phyloP scores from a whole-genome alignment of 2,797 vertebrate species.

The Phrynocephalus forsythii region DNA sequence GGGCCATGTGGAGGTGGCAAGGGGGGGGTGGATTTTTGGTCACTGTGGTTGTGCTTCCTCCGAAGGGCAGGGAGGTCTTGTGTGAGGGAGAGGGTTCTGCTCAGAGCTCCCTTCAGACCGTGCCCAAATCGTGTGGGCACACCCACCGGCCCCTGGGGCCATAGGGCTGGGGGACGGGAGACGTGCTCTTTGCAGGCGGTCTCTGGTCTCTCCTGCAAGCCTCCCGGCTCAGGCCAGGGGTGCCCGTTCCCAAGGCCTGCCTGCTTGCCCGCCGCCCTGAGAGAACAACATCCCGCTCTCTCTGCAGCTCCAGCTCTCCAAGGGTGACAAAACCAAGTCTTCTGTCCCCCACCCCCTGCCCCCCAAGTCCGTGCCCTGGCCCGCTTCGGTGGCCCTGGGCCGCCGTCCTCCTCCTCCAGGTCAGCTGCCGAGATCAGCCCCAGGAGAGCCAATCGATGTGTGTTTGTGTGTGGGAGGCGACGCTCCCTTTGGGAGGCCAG shows the following conservation, averaged over 20 bases:
- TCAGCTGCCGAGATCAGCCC: constrained; percentile 47
- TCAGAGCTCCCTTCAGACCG: too few species aligned
- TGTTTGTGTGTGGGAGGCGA: constrained; percentile 37
- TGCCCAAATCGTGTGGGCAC: neutral
- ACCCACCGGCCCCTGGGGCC: neutral
- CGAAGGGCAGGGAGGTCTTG: fast-evolving
- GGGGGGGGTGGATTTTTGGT: neutral
- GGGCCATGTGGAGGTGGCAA: neutral
- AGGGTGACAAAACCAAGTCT: constrained; percentile 25
- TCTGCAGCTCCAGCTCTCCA: constrained; percentile 55
- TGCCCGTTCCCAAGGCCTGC: neutral
- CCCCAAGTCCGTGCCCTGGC: neutral
- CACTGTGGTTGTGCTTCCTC: neutral
- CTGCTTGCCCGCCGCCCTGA: neutral
- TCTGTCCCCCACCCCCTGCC: constrained; percentile 19
- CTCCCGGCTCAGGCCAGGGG: too few species aligned
- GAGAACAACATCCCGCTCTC: too few species aligned
- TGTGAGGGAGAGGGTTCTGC: neutral
- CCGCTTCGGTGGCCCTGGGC: constrained; percentile 17
- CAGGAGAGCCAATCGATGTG: too few species aligned
- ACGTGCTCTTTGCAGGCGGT: too few species aligned
- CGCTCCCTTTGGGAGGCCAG: constrained; percentile 49
- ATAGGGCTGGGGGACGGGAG: fast-evolving
- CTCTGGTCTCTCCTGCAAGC: too few species aligned
- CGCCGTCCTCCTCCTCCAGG: constrained; percentile 29